Conservation (phyloP, 2,888 invertebrate species). For the Platycnemis pennipes region DNA sequence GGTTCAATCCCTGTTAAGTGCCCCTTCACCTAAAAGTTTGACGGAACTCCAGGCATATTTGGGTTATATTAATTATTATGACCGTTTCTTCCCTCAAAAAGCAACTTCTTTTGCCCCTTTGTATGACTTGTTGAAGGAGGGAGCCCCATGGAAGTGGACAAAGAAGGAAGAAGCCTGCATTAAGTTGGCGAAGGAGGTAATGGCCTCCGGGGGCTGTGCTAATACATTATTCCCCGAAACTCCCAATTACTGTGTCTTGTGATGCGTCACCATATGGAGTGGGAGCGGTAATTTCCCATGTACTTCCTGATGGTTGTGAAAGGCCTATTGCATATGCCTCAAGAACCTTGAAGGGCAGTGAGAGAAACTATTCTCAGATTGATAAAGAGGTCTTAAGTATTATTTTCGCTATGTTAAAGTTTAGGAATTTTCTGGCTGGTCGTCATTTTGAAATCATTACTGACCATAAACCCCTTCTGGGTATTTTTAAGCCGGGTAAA, state of each 20-base stretch:
- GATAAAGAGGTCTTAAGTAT: no score
- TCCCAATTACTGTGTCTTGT: neutral
- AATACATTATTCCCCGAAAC: neutral
- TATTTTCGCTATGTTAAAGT: no score
- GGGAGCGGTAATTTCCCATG: neutral
- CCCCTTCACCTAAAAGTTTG: neutral
- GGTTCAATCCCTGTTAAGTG: neutral
- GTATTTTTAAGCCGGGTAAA: neutral
- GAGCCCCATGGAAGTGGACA: neutral
- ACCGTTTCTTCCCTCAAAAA: neutral
- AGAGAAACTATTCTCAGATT: no score
- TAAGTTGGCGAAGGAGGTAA: neutral
- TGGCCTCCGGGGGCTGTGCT: slow-evolving; percentile 1
- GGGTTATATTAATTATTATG: neutral
- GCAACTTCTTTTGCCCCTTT: neutral
- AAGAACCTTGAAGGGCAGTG: no score
- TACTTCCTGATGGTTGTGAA: neutral
- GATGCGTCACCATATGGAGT: neutral
- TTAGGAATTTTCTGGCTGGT: no score
- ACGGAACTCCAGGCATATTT: neutral
- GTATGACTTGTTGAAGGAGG: neutral
- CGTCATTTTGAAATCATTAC: neutral
- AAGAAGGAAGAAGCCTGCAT: neutral
- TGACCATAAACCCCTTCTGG: neutral
- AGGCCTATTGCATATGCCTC: slow-evolving; percentile 10